These are phyloP conservation scores for Catharus minimus DNA, from an alignment of 2,113 vertebrate species.

Conservation along the genomic window DNA sequence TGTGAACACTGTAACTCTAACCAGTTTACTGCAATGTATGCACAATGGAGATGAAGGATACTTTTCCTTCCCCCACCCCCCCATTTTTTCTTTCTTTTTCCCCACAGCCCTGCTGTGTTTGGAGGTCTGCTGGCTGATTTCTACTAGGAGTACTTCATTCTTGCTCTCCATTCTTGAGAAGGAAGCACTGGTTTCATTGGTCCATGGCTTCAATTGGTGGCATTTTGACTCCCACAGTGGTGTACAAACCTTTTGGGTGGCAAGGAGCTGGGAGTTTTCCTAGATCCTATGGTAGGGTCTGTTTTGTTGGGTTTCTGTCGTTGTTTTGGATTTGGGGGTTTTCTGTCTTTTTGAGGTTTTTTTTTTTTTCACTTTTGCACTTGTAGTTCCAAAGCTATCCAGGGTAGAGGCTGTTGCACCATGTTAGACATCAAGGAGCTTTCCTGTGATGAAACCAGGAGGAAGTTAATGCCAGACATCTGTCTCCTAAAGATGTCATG, in stretches of 20 bases:
- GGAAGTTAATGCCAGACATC: conserved; percentile 25
- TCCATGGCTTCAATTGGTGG: fast-evolving
- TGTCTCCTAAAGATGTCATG: conserved; percentile 40
- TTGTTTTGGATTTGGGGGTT: background rate
- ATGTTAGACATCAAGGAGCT: background rate
- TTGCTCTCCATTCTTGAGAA: background rate
- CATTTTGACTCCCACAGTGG: fast-evolving
- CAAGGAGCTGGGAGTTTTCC: background rate
- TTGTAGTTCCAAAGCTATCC: background rate
- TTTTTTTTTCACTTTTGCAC: background rate
- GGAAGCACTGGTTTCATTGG: background rate
- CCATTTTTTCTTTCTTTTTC: fast-evolving
- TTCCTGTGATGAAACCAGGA: conserved; percentile 20
- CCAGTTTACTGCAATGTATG: no score
- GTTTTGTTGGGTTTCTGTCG: background rate
- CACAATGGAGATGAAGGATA: background rate
- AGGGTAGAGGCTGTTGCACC: background rate
- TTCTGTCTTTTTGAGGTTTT: background rate
- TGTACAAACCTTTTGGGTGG: background rate
- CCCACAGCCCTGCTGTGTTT: background rate
- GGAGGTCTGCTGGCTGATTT: background rate
- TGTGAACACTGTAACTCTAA: background rate
- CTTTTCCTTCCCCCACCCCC: fast-evolving
- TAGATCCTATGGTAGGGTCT: background rate
- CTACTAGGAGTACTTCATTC: fast-evolving